Base-by-base conservation (phyloP, 1,140 invertebrate genomes). In the Cydia fagiglandana region DNA sequence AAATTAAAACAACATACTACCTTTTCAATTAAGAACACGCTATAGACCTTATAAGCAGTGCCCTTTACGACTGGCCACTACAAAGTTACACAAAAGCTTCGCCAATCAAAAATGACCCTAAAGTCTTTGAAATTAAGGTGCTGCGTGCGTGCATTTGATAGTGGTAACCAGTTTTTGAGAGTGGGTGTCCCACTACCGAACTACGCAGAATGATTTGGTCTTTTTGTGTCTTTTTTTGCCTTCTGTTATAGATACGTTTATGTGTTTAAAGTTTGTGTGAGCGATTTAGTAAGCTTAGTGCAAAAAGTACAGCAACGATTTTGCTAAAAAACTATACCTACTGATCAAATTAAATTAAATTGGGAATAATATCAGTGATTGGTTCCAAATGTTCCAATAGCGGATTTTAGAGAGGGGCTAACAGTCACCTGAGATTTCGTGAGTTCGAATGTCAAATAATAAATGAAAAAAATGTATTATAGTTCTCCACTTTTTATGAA, bases 161-260 rank as follows among this genome's bases (percentile, higher is more conserved):
- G 45, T 76, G 56, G 34, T 41, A 50, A 73, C 20, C 66, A 64
- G 73, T 17, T 53, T 81, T 73, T 84, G 56, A 75, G 77, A 78
- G 78, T 50, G 66, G 75, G 75, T 78, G 79, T 76, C 61, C 75
- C 76, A 83, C 83, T 84, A 84, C 81, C 78, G 81, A 76, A 83
- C 79, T 84, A 84, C 80, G 79, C 80, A 73, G 78, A 79, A 75
- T 77, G 75, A 75, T 81, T 78, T 77, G 70, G 34, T 70, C 66
- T 70, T 70, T 70, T 70, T 70, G 66, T 70, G 30, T 28, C 66
- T 24, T 28, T 64, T 64, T 68, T 68, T 68, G 56, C 20, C 12
- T 61, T 61, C 9, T 61, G 56, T 61, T 61, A 61, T 61, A 61
- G 56, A 61, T 61, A 24, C 56, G 53, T 61, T 20, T 61, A 61